Evolutionary conservation across 2,113 vertebrate genomes (phyloP), one percentile per base, ranked within the genome.

Genomic region (Tringa solitaria): DNA sequence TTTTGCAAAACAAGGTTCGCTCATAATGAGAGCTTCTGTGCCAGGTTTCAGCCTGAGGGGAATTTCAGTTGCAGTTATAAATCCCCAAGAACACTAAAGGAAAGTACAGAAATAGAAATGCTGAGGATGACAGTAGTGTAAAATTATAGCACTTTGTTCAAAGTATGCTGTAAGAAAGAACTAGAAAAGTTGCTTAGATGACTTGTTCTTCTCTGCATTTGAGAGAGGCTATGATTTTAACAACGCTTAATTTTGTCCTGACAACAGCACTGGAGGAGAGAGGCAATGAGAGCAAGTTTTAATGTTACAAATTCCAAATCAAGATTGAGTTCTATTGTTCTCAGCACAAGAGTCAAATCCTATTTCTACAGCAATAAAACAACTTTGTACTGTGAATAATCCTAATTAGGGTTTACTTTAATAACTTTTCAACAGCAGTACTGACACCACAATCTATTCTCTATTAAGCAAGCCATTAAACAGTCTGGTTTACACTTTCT

Each of bases 101-200:
- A 78, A 80, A 78, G 70, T 69, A 87, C 81, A 81, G 90, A 96
- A 94, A 95, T 90, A 97, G 93, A 96, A 96, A 84, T 10, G 74
- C 57, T 95, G 91, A 93, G 74, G 67, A 80, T 84, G 78, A 94
- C 60, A 90, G 88, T 19, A 84, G 80, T 43, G 27, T 90, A 81
- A 89, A 92, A 92, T 89, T 53, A 85, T 37, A 93, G 80, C 56
- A 72, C 80, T 84, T 90, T 70, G 67, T 27, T 20, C 76, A 46
- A 80, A 90, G 63, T 28, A 48, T 0, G 0, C 33, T 63, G 28
- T 61, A 50, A 84, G 67, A 74, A 86, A 75, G 50, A 65, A n/a
- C 37, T 4, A 73, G 54, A 90, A 69, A 78, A 77, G 23, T 54
- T 78, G 56, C 18, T 77, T 59, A 61, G 54, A 80, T 67, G 61